These are phyloP conservation scores for Psilanteris sp. DNA, from an alignment of 1,140 invertebrate species.

Conservation along the genomic window DNA sequence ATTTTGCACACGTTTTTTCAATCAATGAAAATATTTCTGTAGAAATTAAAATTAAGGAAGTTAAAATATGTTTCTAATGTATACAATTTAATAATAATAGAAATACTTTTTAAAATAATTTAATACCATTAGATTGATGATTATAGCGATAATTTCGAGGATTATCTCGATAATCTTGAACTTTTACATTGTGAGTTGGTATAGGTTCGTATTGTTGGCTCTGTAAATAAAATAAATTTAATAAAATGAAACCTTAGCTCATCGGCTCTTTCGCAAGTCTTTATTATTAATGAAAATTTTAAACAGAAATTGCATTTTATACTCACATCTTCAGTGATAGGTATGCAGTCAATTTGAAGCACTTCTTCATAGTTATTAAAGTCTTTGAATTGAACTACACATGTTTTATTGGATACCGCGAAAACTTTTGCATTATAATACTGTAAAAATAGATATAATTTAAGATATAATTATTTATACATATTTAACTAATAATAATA, in stretches of 20 bases:
- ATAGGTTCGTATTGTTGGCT: constrained; percentile 47
- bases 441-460: constrained; percentile 82
- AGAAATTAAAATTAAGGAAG: no score
- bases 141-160: constrained; percentile 72
- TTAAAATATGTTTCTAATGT: no score
- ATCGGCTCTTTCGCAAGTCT: no score
- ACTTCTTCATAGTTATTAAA: constrained; percentile 95
- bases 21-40: no score
- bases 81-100: no score
- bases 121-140: background rate
- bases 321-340: constrained; percentile 80
- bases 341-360: constrained; percentile 87
- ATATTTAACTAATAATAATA: no score
- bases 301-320: background rate
- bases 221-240: constrained; percentile 46
- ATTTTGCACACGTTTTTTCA: no score
- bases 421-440: constrained; percentile 92
- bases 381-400: constrained; percentile 91
- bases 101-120: no score
- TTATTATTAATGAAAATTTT: background rate
- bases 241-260: background rate
- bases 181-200: constrained; percentile 56
- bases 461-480: no score
- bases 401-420: constrained; percentile 87
- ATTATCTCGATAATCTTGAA: constrained; percentile 67